A percentile compares a stretch with the other conserved stretches of the same genome.
Evolutionary conservation across 2,113 vertebrate genomes (phyloP).

Genomic region (Oncorhynchus nerka): DNA sequence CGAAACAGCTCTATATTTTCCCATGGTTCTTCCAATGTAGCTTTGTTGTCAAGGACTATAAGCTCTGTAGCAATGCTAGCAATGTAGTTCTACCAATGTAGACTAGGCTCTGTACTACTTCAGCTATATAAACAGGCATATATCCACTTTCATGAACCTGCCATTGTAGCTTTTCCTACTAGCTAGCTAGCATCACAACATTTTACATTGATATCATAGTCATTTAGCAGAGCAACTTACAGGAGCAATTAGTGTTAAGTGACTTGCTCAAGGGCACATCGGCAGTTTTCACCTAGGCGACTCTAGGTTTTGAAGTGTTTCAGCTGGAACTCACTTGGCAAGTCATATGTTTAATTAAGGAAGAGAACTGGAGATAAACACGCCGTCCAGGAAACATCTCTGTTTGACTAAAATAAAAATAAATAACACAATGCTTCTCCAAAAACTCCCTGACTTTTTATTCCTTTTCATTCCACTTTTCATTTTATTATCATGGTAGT

Average conservation of each 20-base stretch:
- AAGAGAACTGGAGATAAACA: constrained; percentile 46
- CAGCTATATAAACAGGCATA: constrained; percentile 17
- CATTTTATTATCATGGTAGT: constrained; percentile 17
- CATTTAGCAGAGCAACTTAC: too few species aligned
- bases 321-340: constrained; percentile 56
- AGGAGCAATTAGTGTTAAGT: too few species aligned
- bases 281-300: too few species aligned
- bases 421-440: constrained; percentile 20
- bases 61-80: too few species aligned
- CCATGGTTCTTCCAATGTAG: too few species aligned
- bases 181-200: not conserved
- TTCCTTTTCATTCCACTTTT: constrained; percentile 6
- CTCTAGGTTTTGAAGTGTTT: constrained; percentile 21
- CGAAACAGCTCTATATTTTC: not conserved
- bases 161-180: constrained; percentile 22
- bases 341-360: constrained; percentile 47
- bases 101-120: too few species aligned
- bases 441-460: constrained; percentile 25
- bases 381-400: constrained; percentile 52
- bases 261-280: too few species aligned
- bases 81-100: too few species aligned
- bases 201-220: too few species aligned
- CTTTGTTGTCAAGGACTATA: too few species aligned
- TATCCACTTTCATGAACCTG: constrained; percentile 2
- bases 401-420: constrained; percentile 22